phyloP scores from a whole-genome alignment of 2,797 vertebrate species.

The Scolopax rusticola region DNA sequence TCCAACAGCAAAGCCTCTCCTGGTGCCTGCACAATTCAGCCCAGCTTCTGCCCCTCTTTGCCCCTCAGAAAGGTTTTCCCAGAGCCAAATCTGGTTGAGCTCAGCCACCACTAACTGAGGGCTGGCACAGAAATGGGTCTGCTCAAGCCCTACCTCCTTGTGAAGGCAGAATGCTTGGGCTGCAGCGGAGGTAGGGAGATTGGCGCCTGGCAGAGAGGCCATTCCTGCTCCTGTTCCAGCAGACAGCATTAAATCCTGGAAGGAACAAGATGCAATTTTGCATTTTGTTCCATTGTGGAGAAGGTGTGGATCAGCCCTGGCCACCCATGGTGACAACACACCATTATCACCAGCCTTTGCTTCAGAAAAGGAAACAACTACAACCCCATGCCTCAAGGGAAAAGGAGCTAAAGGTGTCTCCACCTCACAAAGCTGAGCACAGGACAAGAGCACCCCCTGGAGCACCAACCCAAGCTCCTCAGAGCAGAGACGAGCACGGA shows the following conservation, averaged over 20 bases:
- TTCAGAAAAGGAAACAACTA: background rate
- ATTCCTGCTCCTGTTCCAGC: background rate
- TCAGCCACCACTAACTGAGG: background rate
- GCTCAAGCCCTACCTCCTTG: background rate
- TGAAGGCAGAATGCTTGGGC: background rate
- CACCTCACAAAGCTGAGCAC: background rate
- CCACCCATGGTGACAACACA: background rate
- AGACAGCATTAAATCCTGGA: background rate
- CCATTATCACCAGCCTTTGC: background rate
- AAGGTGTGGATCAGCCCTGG: background rate
- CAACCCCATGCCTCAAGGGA: background rate
- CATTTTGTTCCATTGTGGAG: background rate
- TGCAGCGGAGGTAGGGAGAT: background rate
- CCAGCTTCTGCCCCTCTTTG: background rate
- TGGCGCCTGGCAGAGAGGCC: background rate
- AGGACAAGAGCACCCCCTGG: background rate
- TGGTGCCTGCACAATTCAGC: background rate
- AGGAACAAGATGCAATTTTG: background rate
- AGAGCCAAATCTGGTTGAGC: accelerated
- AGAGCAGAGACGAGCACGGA: background rate
- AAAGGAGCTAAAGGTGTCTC: background rate
- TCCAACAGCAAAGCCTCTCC: background rate
- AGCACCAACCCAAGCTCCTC: background rate
- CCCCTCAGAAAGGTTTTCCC: background rate
- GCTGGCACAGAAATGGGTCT: accelerated